Percentiles rank a stretch among this genome's conserved stretches.
phyloP scores from a whole-genome alignment of 2,888 invertebrate species.

The Pediacus dermestoides region DNA sequence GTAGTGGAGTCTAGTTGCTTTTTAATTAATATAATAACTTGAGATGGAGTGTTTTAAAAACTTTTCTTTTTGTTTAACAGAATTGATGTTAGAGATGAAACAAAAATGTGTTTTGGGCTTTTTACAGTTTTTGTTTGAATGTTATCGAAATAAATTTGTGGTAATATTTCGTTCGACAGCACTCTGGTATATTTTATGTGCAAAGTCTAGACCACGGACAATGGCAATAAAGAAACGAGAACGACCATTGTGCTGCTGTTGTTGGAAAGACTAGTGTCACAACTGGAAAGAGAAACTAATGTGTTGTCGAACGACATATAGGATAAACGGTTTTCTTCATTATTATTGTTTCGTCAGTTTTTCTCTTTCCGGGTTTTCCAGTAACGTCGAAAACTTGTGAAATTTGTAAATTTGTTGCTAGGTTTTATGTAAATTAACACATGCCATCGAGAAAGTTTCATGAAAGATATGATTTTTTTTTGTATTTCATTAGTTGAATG shows the following conservation, averaged over 20 bases:
- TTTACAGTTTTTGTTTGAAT: conserved; percentile 5
- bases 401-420: no score
- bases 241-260: conserved; percentile 17
- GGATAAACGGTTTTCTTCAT: conserved; percentile 5
- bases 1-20: no score
- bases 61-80: no score
- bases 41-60: no score
- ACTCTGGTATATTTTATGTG: conserved; percentile 13
- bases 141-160: conserved; percentile 4
- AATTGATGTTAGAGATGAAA: no score
- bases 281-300: conserved; percentile 21
- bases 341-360: conserved; percentile 7
- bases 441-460: no score
- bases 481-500: no score
- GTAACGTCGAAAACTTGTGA: no score
- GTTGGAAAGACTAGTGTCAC: conserved; percentile 22
- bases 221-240: conserved; percentile 22
- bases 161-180: conserved; percentile 13
- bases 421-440: no score
- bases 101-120: no score
- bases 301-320: conserved; percentile 14
- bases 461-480: no score
- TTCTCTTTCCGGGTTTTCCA: conserved; percentile 2
- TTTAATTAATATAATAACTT: no score
- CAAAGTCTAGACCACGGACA: conserved; percentile 15